Evolutionary conservation across 2,797 vertebrate genomes (phyloP).

Genomic region (Squalus acanthias): DNA sequence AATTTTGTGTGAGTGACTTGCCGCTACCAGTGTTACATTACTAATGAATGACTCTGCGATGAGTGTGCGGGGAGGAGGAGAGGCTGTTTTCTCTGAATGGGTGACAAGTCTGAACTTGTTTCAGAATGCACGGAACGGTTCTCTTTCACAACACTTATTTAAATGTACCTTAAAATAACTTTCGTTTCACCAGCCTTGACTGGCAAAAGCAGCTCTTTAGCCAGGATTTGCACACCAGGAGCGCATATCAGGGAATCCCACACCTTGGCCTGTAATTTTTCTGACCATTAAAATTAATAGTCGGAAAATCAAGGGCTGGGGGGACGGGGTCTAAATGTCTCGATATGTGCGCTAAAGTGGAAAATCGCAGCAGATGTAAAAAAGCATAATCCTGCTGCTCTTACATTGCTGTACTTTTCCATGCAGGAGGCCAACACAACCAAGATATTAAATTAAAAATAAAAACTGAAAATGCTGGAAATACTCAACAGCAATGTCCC

Average conservation of each 20-base stretch:
- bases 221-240: neutral
- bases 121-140: neutral
- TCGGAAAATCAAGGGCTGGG: neutral
- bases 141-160: neutral
- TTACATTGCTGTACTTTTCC: neutral
- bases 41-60: neutral
- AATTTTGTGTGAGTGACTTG: neutral
- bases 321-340: neutral
- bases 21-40: neutral
- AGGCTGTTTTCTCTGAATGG: neutral
- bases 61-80: neutral
- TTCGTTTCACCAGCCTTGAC: neutral
- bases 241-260: neutral
- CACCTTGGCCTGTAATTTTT: neutral
- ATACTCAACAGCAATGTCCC: too few relatives aligned
- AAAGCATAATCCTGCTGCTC: neutral
- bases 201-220: neutral
- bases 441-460: neutral
- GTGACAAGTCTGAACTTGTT: slow-evolving; percentile 20
- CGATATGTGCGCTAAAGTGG: neutral
- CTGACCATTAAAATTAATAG: neutral
- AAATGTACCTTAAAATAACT: neutral
- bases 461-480: too few relatives aligned
- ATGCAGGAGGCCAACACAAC: neutral
- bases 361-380: neutral